Conservation (phyloP, 2,888 invertebrate genomes). For the Byasa hedistus region DNA sequence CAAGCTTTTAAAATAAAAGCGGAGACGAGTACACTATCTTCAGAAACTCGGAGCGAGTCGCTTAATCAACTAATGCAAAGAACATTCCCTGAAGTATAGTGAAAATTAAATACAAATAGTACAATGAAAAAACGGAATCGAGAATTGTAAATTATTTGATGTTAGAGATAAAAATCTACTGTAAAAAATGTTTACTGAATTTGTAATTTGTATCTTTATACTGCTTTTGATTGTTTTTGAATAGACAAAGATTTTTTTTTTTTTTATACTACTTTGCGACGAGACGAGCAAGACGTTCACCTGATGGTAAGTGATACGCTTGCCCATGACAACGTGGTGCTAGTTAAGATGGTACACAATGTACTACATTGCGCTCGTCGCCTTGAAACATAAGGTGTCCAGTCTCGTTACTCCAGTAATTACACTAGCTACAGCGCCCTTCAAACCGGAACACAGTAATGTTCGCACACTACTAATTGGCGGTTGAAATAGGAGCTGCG, state of each 20-base stretch:
- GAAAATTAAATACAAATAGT: conserved; percentile 15
- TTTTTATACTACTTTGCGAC: no score
- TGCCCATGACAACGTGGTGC: no score
- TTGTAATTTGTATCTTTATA: background rate
- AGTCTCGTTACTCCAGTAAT: no score
- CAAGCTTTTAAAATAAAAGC: conserved; percentile 21
- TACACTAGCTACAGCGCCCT: no score
- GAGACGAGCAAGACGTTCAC: no score
- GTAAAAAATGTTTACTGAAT: background rate
- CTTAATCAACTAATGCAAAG: conserved; percentile 29
- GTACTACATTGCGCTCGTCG: no score
- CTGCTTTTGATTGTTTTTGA: background rate
- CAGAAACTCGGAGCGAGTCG: conserved; percentile 5
- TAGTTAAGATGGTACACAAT: no score
- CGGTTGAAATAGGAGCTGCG: no score
- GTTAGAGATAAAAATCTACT: background rate
- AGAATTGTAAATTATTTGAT: conserved; percentile 8
- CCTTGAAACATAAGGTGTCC: no score
- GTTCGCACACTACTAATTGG: no score
- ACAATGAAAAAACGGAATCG: conserved; percentile 7
- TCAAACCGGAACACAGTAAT: no score
- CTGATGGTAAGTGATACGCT: no score
- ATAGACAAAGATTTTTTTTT: background rate
- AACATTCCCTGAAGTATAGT: conserved; percentile 8
- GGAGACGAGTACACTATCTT: conserved; percentile 10